phyloP scores from a whole-genome alignment of 2,888 invertebrate genomes.

The Dicycla oo region DNA sequence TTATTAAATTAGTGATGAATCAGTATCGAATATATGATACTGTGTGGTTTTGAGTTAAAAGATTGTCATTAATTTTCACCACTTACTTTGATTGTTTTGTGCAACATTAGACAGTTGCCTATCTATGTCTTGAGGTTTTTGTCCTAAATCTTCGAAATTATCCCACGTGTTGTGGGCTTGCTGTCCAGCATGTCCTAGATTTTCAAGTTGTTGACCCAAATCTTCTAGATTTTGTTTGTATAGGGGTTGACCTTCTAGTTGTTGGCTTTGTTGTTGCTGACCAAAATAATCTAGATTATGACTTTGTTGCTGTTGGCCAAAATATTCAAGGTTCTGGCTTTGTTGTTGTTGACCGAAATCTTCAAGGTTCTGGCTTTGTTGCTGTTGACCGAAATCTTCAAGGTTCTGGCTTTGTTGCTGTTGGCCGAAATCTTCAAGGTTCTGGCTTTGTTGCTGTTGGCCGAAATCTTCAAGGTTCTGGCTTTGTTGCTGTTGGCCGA shows the following conservation, averaged over 20 bases:
- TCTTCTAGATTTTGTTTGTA: no score
- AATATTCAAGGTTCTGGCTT: slow-evolving; percentile 7
- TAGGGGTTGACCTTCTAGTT: slow-evolving; percentile 67
- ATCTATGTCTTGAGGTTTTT: slow-evolving; percentile 65
- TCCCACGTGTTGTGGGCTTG: slow-evolving; percentile 68
- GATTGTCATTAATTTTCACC: slow-evolving; percentile 32
- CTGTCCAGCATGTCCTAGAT: no score
- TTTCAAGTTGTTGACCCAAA: slow-evolving; percentile 72
- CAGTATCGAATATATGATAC: slow-evolving; percentile 21
- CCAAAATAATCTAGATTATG: slow-evolving; percentile 18
- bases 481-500: slow-evolving; percentile 26
- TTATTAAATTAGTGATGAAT: slow-evolving; percentile 30
- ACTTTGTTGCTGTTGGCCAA: slow-evolving; percentile 25
- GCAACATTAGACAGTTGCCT: slow-evolving; percentile 47
- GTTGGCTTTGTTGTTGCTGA: slow-evolving; percentile 65
- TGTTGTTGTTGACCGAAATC: slow-evolving; percentile 22
- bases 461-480: slow-evolving; percentile 25
- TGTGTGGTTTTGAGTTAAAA: slow-evolving; percentile 9
- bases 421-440: slow-evolving; percentile 33
- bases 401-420: slow-evolving; percentile 42
- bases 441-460: slow-evolving; percentile 30
- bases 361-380: slow-evolving; percentile 19
- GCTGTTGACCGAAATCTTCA: slow-evolving; percentile 22
- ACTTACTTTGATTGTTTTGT: slow-evolving; percentile 60
- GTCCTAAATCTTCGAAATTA: slow-evolving; percentile 51